Base-by-base conservation (phyloP, 2,113 vertebrate species). In the Terrapene triunguis region DNA sequence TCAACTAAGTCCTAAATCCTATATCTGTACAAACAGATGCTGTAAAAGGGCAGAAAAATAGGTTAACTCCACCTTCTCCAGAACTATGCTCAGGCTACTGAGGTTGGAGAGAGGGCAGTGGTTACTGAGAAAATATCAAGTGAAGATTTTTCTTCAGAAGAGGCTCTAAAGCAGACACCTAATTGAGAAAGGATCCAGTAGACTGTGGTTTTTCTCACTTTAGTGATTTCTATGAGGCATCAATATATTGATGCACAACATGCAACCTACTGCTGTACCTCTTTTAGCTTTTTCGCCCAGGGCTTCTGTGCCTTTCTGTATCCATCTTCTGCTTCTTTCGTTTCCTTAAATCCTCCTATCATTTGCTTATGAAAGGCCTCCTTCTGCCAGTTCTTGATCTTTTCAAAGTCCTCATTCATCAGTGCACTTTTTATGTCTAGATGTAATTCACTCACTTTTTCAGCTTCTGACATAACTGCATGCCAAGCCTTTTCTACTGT, bases 251-350 rank as follows among this genome's bases (percentile, higher is more conserved):
- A 78, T 95, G 95, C 93, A 96, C 82, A 97, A 89, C 87, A 96
- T n/a, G 95, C 87, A 94, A 95, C 94, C 96, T 96, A 96, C 93
- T 96, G 95, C 93, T 85, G 93, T 96, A 99, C 99, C 99, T 99
- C 99, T 98, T 99, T 99, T 82, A 99, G 98, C 96, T 99, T 99
- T 98, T 99, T 99, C 88, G 99, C 99, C 99, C 99, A 99, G 89
- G 99, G 99, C 97, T 99, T 99, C 98, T 99, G 99, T 22, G 99
- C 99, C 97, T 99, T 99, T 94, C 99, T 99, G 97, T 99, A 99
- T 90, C 99, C 98, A 47, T 99, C 99, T 13, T 99, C 99, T 0
- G 99, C 99, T 96, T 99, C 99, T 94, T 99, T 99, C 19, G 99
- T 99, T 98, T 99, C 99, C 97, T 99, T 99, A 96, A 99, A 99